phyloP scores from a whole-genome alignment of 2,113 vertebrate species.

The Sialia sialis region DNA sequence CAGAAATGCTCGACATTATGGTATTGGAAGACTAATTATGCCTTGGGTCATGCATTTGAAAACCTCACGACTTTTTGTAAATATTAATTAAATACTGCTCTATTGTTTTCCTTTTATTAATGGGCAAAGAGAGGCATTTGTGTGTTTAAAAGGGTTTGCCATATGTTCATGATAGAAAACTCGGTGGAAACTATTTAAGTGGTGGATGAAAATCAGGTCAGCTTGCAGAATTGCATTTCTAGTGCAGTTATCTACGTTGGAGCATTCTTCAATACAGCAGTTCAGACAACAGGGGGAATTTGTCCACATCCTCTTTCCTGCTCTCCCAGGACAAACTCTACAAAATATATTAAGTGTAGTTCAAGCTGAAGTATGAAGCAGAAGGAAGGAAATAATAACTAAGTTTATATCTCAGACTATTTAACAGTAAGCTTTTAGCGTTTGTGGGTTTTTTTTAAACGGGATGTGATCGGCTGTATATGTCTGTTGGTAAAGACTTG shows the following conservation, averaged over 20 bases:
- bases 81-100: conserved; percentile 14
- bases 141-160: not conserved
- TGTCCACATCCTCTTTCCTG: not conserved
- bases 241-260: not conserved
- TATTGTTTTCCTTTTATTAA: conserved; percentile 11
- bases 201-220: not conserved
- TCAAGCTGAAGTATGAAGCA: not conserved
- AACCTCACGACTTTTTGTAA: not conserved
- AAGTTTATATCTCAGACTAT: not conserved
- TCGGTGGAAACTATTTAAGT: not conserved
- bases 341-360: not conserved
- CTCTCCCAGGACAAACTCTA: not conserved
- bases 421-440: not conserved
- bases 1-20: not conserved
- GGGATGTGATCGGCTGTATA: not conserved
- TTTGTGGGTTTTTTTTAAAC: not conserved
- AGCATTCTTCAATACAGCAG: not conserved
- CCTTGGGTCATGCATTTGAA: not conserved
- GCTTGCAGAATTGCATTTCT: not conserved
- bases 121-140: not conserved
- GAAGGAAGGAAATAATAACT: not conserved
- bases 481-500: not conserved
- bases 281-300: not conserved
- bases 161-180: not conserved
- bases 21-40: not conserved